These are phyloP conservation scores for Periophthalmus modestus DNA, from an alignment of 2,113 vertebrate genomes.

Conservation along the genomic window DNA sequence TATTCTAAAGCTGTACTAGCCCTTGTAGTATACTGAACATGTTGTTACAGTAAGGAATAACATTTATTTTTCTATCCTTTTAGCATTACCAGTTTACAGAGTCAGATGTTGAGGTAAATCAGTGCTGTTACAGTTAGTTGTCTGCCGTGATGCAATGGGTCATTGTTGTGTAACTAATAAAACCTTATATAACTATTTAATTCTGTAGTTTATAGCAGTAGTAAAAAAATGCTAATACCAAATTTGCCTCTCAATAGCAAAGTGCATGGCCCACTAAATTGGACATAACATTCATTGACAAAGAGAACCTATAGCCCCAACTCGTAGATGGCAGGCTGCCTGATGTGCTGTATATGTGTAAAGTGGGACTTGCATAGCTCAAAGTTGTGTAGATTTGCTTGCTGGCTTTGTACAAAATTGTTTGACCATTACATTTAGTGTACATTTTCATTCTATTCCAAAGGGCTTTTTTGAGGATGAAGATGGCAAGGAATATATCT, in stretches of 20 bases:
- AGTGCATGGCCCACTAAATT: conserved; percentile 43
- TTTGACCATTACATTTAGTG: conserved; percentile 4
- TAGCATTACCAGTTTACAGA: conserved; percentile 99
- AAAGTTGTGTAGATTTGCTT: conserved; percentile 24
- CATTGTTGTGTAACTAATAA: conserved; percentile 81
- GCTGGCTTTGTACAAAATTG: not conserved
- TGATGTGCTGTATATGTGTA: conserved; percentile 23
- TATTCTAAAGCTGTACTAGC: not conserved
- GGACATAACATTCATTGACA: conserved; percentile 33
- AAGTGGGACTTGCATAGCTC: conserved; percentile 20
- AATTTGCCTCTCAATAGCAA: conserved; percentile 25
- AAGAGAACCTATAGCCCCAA: conserved; percentile 17
- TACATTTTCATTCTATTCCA: conserved; percentile 29
- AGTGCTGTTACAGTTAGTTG: conserved; percentile 73
- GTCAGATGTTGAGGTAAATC: conserved; percentile 96
- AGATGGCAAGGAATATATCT: conserved; percentile 98
- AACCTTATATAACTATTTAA: conserved; percentile 43
- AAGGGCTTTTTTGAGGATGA: conserved; percentile 98
- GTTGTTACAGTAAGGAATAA: conserved; percentile 71
- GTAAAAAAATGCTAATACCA: conserved; percentile 32
- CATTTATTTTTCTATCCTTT: conserved; percentile 80
- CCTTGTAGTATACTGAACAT: not conserved
- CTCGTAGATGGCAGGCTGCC: conserved; percentile 7
- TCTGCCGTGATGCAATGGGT: conserved; percentile 78
- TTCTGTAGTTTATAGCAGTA: conserved; percentile 33